phyloP scores from a whole-genome alignment of 1,140 invertebrate species.

The Liolophura sinensis region DNA sequence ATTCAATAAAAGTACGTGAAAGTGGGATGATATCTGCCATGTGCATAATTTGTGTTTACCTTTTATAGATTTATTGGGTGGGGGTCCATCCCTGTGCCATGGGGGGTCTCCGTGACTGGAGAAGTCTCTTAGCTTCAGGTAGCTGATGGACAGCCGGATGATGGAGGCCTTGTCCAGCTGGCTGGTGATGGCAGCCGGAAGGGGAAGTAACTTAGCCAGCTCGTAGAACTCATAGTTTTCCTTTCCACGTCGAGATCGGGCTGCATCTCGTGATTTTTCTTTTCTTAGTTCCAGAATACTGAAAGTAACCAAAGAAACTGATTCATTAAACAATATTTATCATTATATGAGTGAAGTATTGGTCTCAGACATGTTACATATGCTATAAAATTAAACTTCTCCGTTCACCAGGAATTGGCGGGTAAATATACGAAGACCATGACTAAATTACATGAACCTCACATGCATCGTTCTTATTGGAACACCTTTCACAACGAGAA shows the following conservation, averaged over 20 bases:
- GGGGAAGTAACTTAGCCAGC: constrained; percentile 94
- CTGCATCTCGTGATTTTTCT: constrained; percentile 96
- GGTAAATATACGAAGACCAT: background rate
- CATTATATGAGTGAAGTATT: background rate
- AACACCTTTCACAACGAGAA: no score
- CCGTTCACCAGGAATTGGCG: background rate
- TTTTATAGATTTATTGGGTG: constrained; percentile 82
- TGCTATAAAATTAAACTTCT: background rate
- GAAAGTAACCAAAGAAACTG: constrained; percentile 58
- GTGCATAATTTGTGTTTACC: constrained; percentile 64
- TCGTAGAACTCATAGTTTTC: constrained; percentile 99
- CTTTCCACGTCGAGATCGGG: constrained; percentile 89
- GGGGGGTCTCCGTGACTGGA: constrained; percentile 92
- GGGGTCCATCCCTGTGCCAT: constrained; percentile 75
- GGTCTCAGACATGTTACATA: background rate
- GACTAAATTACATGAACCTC: no score
- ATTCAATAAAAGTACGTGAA: background rate
- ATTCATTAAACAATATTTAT: background rate
- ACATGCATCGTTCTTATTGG: no score
- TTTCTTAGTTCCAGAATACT: constrained; percentile 95
- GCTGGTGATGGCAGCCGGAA: constrained; percentile 94
- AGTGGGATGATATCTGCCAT: background rate
- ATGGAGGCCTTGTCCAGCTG: constrained; percentile 99
- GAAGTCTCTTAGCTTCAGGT: constrained; percentile 94
- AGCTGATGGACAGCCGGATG: constrained; percentile 96